Conservation (phyloP, 2,797 vertebrate species). For the Phalloptychus januarius region DNA sequence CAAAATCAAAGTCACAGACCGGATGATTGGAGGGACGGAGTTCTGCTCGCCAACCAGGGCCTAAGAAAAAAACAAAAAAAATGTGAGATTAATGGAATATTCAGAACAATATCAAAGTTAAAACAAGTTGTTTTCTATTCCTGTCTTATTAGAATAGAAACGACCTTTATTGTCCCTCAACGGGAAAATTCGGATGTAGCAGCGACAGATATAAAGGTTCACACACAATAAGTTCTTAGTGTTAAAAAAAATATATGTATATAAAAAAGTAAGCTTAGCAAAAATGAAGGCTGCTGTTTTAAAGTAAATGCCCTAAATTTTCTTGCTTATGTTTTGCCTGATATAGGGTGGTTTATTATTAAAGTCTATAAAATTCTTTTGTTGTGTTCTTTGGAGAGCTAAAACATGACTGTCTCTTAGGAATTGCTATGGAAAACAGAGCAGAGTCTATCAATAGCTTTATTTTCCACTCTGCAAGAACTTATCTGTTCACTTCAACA, state of each 20-base stretch:
- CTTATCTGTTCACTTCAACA: slow-evolving; percentile 23
- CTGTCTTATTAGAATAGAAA: too few species aligned
- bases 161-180: too few species aligned
- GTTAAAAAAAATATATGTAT: too few species aligned
- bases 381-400: slow-evolving; percentile 1
- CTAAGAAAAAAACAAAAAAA: slow-evolving; percentile 65
- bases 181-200: too few species aligned
- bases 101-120: not conserved
- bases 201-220: too few species aligned
- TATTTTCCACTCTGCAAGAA: slow-evolving; percentile 7
- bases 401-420: not conserved
- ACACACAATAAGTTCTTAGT: too few species aligned
- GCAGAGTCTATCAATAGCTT: slow-evolving; percentile 26
- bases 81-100: not conserved
- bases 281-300: not conserved
- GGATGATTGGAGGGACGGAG: slow-evolving; percentile 85
- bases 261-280: too few species aligned
- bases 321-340: not conserved
- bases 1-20: slow-evolving; percentile 88
- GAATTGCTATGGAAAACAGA: not conserved
- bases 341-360: not conserved
- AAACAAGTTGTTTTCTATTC: not conserved
- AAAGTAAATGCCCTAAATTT: not conserved
- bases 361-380: not conserved
- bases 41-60: slow-evolving; percentile 91